A percentile compares a stretch with the other conserved stretches of the same genome.
Conservation (phyloP, 1,140 invertebrate genomes). For the Trichoplusia ni region DNA sequence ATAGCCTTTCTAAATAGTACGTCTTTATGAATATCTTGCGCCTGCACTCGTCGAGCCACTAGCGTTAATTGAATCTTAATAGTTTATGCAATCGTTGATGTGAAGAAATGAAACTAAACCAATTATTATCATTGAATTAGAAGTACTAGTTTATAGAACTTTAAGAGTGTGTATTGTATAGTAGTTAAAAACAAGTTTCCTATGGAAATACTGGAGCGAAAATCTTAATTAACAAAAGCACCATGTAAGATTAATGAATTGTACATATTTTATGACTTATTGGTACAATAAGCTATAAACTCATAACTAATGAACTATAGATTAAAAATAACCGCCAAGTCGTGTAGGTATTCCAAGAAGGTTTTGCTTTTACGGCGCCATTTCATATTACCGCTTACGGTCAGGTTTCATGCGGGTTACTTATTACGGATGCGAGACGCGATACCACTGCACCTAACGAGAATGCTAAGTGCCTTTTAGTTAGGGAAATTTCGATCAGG, state of each 20-base stretch:
- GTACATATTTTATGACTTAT: no score
- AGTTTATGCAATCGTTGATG: background rate
- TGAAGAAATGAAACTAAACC: no score
- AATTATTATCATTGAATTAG: no score
- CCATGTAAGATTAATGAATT: no score
- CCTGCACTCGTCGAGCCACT: no score
- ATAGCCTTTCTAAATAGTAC: background rate
- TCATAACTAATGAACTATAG: conserved; percentile 1
- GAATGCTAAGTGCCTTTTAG: conserved; percentile 37
- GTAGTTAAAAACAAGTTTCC: no score
- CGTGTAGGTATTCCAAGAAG: conserved; percentile 29
- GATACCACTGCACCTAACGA: conserved; percentile 11
- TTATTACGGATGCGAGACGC: conserved; percentile 30
- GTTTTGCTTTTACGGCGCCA: conserved; percentile 32
- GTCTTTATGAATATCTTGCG: background rate
- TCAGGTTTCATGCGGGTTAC: conserved; percentile 18
- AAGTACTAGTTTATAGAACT: no score
- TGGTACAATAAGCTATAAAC: background rate
- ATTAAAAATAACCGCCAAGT: conserved; percentile 24
- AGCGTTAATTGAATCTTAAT: background rate
- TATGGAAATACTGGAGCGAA: no score
- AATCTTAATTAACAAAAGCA: no score
- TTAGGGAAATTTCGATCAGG: conserved; percentile 31
- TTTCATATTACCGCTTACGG: conserved; percentile 35
- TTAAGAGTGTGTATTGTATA: no score